Evolutionary conservation across 2,888 invertebrate species (phyloP), one percentile per base, ranked within the genome.

Genomic region (Pseudococcus viburni): DNA sequence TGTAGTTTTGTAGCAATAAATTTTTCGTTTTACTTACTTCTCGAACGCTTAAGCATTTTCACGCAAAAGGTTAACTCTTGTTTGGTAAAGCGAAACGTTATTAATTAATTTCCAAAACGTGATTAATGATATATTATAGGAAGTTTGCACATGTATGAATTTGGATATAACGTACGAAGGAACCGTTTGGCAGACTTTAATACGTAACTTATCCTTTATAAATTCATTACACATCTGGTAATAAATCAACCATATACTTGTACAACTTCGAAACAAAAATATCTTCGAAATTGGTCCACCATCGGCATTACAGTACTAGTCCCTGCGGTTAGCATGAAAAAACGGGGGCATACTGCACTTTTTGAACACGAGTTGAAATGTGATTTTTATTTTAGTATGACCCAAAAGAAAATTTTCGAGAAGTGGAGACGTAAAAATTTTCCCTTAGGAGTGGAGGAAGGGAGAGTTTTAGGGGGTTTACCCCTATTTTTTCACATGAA

Each of bases 121-220:
- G 80, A 83, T 83, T 83, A 83, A 83, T 83, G 80, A 83, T 46
- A 83, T 46, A 83, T 83, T 83, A 83, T 46, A 83, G 80, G 46
- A 83, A 83, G 80, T 83, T 83, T 83, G 80, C 11, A 83, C 80
- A 83, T 39, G 80, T 39, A 83, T 46, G 80, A 83, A 83, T 83
- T 83, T 46, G 11, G 46, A 83, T 46, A 46, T 46, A 19, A 46
- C 42, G 42, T 80, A 19, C 11, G 22, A 46, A 83, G 80, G 46
- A 83, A 83, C n/a, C 80, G 80, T 83, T 83, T 83, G 80, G 80
- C 46, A 83, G 80, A 83, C 80, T 83, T 46, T 42, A 83, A 83
- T 46, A 46, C 46, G 42, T 83, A 73, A 83, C 46, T 83, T 83
- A 46, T 46, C 46, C 80, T 83, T 83, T 83, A 83, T 83, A 83